A percentile compares a stretch with the other conserved stretches of the same genome.
Conservation (phyloP, 2,113 vertebrate species). For the Rallus limicola region DNA sequence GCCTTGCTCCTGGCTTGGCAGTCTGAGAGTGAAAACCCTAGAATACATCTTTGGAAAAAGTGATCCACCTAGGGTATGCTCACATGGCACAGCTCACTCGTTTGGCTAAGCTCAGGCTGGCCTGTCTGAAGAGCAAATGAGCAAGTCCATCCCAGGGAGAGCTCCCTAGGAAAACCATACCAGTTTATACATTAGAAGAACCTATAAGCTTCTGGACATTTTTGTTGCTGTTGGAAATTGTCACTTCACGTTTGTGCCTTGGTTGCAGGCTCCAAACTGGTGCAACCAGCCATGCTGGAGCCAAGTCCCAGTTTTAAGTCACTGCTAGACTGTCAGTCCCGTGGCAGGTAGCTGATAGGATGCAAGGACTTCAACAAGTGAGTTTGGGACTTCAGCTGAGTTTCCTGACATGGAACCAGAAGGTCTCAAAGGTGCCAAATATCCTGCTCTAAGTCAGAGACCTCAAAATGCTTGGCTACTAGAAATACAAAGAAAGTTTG, state of each 20-base stretch:
- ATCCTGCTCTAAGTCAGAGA: background rate
- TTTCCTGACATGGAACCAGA: background rate
- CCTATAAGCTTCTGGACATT: background rate
- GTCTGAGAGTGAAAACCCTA: background rate
- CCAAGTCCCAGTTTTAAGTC: background rate
- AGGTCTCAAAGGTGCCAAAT: background rate
- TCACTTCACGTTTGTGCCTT: background rate
- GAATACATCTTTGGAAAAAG: background rate
- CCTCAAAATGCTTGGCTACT: background rate
- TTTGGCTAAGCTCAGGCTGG: background rate
- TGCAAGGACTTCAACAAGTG: background rate
- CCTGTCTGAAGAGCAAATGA: background rate
- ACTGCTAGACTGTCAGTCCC: background rate
- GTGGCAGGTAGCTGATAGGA: background rate
- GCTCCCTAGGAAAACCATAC: background rate
- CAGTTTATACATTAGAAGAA: background rate
- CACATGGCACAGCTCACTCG: background rate
- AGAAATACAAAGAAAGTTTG: background rate
- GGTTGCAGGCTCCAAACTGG: conserved; percentile 5
- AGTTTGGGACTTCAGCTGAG: background rate
- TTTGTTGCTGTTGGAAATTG: conserved; percentile 26
- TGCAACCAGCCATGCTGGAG: background rate
- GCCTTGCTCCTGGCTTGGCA: background rate
- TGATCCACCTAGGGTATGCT: background rate
- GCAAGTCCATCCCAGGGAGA: background rate